These are phyloP conservation scores for Capreolus pygargus DNA, from an alignment of 2,113 vertebrate genomes.

Conservation along the genomic window DNA sequence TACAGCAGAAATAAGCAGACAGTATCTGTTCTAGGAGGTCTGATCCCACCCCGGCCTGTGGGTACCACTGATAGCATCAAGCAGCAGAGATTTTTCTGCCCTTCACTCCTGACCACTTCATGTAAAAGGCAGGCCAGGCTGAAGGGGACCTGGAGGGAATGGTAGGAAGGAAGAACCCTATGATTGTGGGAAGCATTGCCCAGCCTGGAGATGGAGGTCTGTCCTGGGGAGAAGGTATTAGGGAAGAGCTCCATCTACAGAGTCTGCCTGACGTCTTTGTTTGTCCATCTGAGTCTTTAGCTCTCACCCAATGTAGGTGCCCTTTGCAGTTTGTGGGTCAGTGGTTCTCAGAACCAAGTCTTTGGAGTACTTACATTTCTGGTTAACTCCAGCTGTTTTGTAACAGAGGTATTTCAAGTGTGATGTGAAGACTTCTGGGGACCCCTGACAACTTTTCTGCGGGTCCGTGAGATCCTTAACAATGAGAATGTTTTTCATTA, in stretches of 20 bases:
- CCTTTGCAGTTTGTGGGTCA: not conserved
- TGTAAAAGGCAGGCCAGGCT: not conserved
- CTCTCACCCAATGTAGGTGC: not conserved
- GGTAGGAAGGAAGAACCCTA: not conserved
- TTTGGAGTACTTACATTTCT: not conserved
- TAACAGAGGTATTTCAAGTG: not conserved
- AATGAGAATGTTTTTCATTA: not conserved
- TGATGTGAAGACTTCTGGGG: not conserved
- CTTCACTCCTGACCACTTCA: not conserved
- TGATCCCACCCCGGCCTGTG: not conserved
- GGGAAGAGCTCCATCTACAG: not conserved
- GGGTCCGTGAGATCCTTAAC: not conserved
- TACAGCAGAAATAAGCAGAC: not conserved
- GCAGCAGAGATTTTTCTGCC: not conserved
- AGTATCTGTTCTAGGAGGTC: not conserved
- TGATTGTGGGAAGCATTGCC: too few species aligned
- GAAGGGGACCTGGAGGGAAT: not conserved
- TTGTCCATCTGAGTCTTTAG: not conserved
- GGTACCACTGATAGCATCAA: too few species aligned
- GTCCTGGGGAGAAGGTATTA: rapidly evolving
- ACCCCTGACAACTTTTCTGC: not conserved
- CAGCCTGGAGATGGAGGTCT: not conserved
- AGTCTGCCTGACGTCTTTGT: not conserved
- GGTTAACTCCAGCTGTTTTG: not conserved
- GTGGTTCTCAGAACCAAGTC: not conserved